Evolutionary conservation across 2,797 vertebrate species (phyloP).

Genomic region (Allobates femoralis): DNA sequence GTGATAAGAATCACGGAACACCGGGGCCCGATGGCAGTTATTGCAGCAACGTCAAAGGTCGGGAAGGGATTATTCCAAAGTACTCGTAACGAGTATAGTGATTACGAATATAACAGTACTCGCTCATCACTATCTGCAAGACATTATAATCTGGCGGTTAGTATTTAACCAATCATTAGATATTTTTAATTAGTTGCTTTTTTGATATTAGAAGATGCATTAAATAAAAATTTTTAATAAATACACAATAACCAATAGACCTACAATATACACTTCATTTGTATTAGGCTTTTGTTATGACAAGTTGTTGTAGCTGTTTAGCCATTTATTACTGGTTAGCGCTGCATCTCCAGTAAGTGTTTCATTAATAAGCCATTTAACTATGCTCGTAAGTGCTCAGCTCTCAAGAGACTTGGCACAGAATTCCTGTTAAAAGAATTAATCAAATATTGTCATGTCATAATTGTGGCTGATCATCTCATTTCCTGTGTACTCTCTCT

Average conservation of each 20-base stretch:
- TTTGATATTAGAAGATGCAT: neutral
- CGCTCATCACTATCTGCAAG: too few relatives aligned
- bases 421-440: constrained; percentile 21
- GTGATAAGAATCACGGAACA: too few relatives aligned
- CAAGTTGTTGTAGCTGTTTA: neutral
- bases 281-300: neutral
- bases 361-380: constrained; percentile 22
- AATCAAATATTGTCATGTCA: neutral
- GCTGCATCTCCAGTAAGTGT: constrained; percentile 8
- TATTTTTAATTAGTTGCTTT: neutral
- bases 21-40: too few relatives aligned
- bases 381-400: neutral
- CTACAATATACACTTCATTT: neutral
- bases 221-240: neutral
- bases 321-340: neutral
- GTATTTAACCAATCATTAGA: too few relatives aligned
- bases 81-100: too few relatives aligned
- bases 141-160: too few relatives aligned
- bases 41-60: too few relatives aligned
- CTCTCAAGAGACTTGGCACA: neutral
- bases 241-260: neutral
- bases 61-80: too few relatives aligned
- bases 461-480: neutral
- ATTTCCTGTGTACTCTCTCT: constrained; percentile 24
- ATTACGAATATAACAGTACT: too few relatives aligned